phyloP scores from a whole-genome alignment of 2,888 invertebrate species.

The Apodemia duryi region DNA sequence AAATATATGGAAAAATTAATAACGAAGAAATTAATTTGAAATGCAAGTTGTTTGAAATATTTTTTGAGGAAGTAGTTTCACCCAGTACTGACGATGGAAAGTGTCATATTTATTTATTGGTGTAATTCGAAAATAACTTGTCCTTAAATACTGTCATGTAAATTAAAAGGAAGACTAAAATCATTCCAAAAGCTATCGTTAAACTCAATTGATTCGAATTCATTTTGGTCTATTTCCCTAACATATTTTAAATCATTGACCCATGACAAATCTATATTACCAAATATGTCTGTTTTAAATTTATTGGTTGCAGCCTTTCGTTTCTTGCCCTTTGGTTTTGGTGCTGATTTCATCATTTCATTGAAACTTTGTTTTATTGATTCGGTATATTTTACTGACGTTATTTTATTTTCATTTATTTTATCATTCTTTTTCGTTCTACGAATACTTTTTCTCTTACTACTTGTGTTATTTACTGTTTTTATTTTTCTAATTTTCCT shows the following conservation, averaged over 20 bases:
- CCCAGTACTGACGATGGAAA: neutral
- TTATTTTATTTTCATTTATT: neutral
- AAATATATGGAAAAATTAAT: too few relatives aligned
- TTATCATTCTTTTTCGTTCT: neutral
- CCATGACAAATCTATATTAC: conserved; percentile 50
- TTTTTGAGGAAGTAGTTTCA: too few relatives aligned
- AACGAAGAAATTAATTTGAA: too few relatives aligned
- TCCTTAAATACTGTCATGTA: conserved; percentile 38
- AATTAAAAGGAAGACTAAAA: conserved; percentile 47
- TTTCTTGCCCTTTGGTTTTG: conserved; percentile 28
- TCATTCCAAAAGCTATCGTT: conserved; percentile 52
- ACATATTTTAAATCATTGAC: conserved; percentile 52
- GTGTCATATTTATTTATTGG: too few relatives aligned
- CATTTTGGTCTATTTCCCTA: conserved; percentile 46
- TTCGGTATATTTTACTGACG: neutral
- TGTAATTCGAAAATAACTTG: neutral
- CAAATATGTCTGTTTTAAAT: neutral
- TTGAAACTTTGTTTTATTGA: neutral
- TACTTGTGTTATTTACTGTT: neutral
- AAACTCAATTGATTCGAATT: conserved; percentile 39
- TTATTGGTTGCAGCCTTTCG: conserved; percentile 25
- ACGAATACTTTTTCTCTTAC: neutral
- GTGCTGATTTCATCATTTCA: conserved; percentile 8
- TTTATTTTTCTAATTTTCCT: neutral
- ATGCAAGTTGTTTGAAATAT: too few relatives aligned